phyloP scores from a whole-genome alignment of 2,113 vertebrate species.

The Ramphastos sulfuratus region DNA sequence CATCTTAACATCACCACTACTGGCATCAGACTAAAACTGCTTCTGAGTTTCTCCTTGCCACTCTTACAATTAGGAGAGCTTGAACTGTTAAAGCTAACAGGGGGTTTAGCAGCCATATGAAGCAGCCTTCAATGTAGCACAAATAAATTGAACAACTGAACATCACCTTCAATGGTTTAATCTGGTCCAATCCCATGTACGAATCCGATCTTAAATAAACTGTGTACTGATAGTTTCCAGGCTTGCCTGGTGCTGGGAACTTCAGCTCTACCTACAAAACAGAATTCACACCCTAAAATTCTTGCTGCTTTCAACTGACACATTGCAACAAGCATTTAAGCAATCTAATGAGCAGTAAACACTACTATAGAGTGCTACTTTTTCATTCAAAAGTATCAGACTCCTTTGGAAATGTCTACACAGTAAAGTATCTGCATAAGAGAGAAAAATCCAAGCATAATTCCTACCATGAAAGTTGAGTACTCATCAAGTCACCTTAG shows the following conservation, averaged over 20 bases:
- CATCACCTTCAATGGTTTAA: constrained; percentile 93
- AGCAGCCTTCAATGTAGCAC: neutral
- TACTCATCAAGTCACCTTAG: neutral
- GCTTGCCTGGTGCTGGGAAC: constrained; percentile 97
- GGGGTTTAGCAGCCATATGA: neutral
- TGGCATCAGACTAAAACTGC: neutral
- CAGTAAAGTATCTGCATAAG: neutral
- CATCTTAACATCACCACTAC: neutral
- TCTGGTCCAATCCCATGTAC: constrained; percentile 95
- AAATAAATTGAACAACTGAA: neutral
- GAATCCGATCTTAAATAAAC: constrained; percentile 97
- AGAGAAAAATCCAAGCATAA: neutral
- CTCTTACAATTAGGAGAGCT: neutral
- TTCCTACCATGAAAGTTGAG: neutral
- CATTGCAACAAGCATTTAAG: neutral
- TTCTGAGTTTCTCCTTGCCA: neutral
- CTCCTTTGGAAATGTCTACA: neutral
- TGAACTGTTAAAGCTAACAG: neutral
- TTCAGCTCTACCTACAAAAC: constrained; percentile 93
- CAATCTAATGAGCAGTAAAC: neutral
- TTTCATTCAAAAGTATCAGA: neutral
- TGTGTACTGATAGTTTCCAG: constrained; percentile 97
- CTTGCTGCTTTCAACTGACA: neutral
- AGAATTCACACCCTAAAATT: neutral
- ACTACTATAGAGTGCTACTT: neutral